Conservation (phyloP, 2,888 invertebrate species). For the Erynnis tages region DNA sequence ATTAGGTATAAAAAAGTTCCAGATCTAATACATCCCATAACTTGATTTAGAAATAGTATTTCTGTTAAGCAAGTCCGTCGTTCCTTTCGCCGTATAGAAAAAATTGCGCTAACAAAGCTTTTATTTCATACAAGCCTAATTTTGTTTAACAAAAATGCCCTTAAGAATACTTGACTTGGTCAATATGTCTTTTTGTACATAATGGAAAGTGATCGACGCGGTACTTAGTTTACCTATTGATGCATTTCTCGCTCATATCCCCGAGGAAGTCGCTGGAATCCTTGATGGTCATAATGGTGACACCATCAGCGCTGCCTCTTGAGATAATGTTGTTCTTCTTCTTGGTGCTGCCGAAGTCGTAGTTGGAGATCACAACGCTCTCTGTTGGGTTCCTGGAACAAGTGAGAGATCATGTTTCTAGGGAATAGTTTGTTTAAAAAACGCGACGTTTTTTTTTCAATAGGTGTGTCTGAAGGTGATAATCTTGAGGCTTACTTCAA, state of each 20-base stretch:
- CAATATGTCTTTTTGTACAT: constrained; percentile 6
- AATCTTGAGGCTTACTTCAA: too few species aligned
- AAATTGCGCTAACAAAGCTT: too few species aligned
- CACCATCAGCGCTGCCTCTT: constrained; percentile 64
- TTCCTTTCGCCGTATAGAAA: too few species aligned
- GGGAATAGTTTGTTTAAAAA: not conserved
- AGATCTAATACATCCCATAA: too few species aligned
- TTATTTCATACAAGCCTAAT: too few species aligned
- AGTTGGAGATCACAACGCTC: constrained; percentile 76
- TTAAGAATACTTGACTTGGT: constrained; percentile 8
- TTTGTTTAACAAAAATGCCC: too few species aligned
- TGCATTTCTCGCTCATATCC: constrained; percentile 59
- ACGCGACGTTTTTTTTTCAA: too few species aligned
- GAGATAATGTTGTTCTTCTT: constrained; percentile 71
- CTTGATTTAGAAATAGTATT: too few species aligned
- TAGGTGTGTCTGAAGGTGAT: too few species aligned
- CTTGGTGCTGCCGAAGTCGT: constrained; percentile 74
- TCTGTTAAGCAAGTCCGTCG: too few species aligned
- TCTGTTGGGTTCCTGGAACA: constrained; percentile 73
- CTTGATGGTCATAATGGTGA: constrained; percentile 68
- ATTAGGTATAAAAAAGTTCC: too few species aligned
- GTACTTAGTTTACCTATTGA: constrained; percentile 53
- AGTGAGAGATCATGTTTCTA: constrained; percentile 20
- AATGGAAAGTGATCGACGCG: not conserved
- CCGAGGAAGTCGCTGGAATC: constrained; percentile 63